These are phyloP conservation scores for Pterocles orientalis DNA, from an alignment of 2,113 vertebrate genomes.

Conservation along the genomic window DNA sequence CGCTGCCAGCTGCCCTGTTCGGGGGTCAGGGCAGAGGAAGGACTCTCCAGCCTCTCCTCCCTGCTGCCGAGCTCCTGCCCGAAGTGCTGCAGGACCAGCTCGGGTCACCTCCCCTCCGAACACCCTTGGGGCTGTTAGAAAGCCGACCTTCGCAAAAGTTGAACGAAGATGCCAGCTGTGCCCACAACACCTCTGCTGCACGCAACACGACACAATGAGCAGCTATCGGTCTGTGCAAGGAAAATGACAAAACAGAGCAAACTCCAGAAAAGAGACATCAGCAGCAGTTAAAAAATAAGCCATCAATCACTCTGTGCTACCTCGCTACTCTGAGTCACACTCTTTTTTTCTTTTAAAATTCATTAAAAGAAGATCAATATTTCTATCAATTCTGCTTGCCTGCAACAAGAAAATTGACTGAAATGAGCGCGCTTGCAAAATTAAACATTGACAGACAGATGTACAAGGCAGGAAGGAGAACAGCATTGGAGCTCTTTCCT, in stretches of 20 bases:
- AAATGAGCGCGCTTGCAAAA: not conserved
- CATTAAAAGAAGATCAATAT: not conserved
- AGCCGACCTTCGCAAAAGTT: fast-evolving
- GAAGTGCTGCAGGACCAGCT: not conserved
- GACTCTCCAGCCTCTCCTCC: not conserved
- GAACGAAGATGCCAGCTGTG: fast-evolving
- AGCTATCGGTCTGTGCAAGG: fast-evolving
- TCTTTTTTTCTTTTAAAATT: not conserved
- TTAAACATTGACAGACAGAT: not conserved
- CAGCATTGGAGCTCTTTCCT: not conserved
- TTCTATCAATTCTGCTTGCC: not conserved
- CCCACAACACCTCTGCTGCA: not conserved
- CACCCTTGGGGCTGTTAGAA: not conserved
- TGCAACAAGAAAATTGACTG: not conserved
- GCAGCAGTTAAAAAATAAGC: not conserved
- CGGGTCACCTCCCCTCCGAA: fast-evolving
- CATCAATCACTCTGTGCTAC: not conserved
- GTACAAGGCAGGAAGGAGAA: not conserved
- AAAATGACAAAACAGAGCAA: fast-evolving
- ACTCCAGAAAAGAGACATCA: not conserved
- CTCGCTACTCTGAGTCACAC: not conserved
- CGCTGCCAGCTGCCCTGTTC: fast-evolving
- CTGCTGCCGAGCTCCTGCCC: not conserved
- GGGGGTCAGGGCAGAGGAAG: not conserved
- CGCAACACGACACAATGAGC: fast-evolving